Evolutionary conservation across 2,113 vertebrate species (phyloP).

Genomic region (Carassius auratus): DNA sequence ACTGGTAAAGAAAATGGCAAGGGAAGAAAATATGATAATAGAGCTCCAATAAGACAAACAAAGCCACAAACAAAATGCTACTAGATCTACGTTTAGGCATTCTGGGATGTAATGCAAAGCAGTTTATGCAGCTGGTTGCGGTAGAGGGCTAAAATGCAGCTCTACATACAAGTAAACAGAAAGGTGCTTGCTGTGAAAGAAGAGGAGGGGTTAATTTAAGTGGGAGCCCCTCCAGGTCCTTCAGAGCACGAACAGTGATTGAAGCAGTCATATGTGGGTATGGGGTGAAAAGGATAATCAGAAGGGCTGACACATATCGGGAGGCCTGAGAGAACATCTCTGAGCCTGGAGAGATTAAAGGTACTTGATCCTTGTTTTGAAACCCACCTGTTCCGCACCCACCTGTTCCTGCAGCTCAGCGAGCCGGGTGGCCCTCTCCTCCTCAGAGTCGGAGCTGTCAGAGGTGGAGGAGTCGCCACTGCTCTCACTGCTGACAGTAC

Average conservation of each 20-base stretch:
- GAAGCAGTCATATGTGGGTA: background rate
- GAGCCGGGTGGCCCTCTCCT: conserved; percentile 83
- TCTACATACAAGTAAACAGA: background rate
- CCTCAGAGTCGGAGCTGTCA: conserved; percentile 83
- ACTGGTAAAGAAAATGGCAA: conserved; percentile 60
- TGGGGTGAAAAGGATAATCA: conserved; percentile 5
- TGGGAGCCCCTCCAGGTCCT: background rate
- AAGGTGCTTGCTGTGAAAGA: conserved; percentile 9
- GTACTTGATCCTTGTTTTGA: conserved; percentile 51
- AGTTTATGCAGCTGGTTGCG: conserved; percentile 24
- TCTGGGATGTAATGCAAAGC: conserved; percentile 41
- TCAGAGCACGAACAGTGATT: conserved; percentile 5
- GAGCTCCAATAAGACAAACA: conserved; percentile 23
- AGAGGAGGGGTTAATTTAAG: background rate
- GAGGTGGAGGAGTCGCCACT: conserved; percentile 76
- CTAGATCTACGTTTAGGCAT: conserved; percentile 22
- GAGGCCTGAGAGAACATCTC: conserved; percentile 3
- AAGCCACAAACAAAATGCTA: conserved; percentile 6
- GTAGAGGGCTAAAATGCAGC: conserved; percentile 55
- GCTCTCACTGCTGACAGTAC: conserved; percentile 79
- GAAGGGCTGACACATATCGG: background rate
- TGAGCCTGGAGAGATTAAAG: conserved; percentile 12
- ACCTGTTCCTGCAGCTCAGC: conserved; percentile 92
- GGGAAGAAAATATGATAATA: conserved; percentile 54
- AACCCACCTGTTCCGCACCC: conserved; percentile 72